phyloP scores from a whole-genome alignment of 1,140 invertebrate species.

The Sitodiplosis mosellana region DNA sequence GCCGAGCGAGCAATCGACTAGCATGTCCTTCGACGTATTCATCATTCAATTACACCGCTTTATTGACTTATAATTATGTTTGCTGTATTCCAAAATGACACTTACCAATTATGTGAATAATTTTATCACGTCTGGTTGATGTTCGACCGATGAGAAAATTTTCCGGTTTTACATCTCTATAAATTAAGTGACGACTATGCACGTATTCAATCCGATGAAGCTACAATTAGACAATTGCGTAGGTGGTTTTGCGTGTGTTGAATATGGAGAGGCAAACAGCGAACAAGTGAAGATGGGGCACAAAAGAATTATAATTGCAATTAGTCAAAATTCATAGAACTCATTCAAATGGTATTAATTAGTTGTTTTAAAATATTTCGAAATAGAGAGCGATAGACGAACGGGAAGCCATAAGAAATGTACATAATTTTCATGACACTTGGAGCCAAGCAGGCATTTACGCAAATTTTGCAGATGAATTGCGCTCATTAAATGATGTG shows the following conservation, averaged over 20 bases:
- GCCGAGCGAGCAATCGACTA: no score
- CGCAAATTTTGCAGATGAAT: background rate
- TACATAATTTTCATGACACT: no score
- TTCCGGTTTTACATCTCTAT: slow-evolving; percentile 98
- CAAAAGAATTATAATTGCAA: background rate
- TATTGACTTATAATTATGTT: background rate
- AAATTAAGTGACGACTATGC: slow-evolving; percentile 97
- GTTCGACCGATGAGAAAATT: slow-evolving; percentile 99
- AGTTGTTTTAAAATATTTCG: background rate
- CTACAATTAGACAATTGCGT: slow-evolving; percentile 31
- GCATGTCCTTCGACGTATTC: no score
- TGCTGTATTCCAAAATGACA: background rate
- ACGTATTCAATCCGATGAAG: slow-evolving; percentile 98
- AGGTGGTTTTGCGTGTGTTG: no score
- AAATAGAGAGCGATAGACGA: background rate
- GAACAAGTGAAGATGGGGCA: slow-evolving; percentile 2
- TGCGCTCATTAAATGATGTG: background rate
- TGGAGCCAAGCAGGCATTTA: no score
- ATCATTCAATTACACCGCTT: no score
- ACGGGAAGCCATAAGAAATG: no score
- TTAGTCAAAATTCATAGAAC: background rate
- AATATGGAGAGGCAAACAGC: background rate
- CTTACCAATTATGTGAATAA: slow-evolving; percentile 95
- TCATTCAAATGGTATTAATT: no score
- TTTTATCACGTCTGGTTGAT: slow-evolving; percentile 94